Evolutionary conservation across 2,888 invertebrate species (phyloP), one percentile per base, ranked within the genome.

Genomic region (Drosophila formosana): DNA sequence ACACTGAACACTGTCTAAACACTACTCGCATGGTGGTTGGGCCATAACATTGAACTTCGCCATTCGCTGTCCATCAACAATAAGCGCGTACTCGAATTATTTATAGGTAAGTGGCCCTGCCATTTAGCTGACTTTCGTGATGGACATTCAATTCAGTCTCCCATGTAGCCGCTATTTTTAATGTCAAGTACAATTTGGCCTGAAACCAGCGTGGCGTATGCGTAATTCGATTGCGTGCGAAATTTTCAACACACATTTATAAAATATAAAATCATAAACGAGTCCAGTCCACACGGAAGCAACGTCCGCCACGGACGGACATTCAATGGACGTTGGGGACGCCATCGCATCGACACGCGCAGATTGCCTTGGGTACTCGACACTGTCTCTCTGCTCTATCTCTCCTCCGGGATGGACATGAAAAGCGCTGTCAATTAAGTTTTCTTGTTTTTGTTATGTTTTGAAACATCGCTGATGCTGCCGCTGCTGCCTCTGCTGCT

Each of bases 31-130:
- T 62, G 50, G 32, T 61, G 50, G 32, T 61, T 47, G 13, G 53
- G 63, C 63, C 56, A 39, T 72, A 80, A 62, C 87, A 83, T 77
- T 82, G 82, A 82, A 82, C 82, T 86, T 86, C 66, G 52, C 62
- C 65, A 60, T 66, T 66, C 69, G 53, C 51, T 66, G 83, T 82
- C 83, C 81, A 72, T 86, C 69, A 84, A 75, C 65, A 62, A 73
- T 58, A 62, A 69, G 49, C 62, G 62, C 65, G 49, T 52, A 66
- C 46, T 55, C 58, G 65, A 69, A 78, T 84, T 84, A 84, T 83
- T 77, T 83, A 72, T 76, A 68, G 67, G 66, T 68, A 75, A 74
- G 66, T 77, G 68, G 63, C 66, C 65, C 65, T 70, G 75, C 70
- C 84, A 74, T 67, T 88, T 72, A 49, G 53, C 49, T 66, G 63